phyloP scores from a whole-genome alignment of 2,888 invertebrate genomes.

The Tinea semifulvella region DNA sequence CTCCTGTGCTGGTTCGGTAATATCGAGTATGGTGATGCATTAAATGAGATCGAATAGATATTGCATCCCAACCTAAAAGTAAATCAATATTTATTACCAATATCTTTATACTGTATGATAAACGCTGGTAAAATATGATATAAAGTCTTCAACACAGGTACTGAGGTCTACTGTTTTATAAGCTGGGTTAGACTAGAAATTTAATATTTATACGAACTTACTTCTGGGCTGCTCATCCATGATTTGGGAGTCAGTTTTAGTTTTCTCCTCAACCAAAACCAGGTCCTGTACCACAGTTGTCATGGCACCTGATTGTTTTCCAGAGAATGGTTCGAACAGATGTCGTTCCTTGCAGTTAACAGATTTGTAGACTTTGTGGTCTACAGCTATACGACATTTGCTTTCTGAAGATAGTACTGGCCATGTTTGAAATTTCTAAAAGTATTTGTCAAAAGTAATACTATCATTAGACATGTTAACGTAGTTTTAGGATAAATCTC shows the following conservation, averaged over 20 bases:
- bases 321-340: slow-evolving; percentile 79
- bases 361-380: slow-evolving; percentile 77
- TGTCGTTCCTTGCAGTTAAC: slow-evolving; percentile 79
- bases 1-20: slow-evolving; percentile 73
- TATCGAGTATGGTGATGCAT: slow-evolving; percentile 77
- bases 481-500: no score
- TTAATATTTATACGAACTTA: slow-evolving; percentile 21
- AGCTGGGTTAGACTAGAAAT: neutral
- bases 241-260: slow-evolving; percentile 44
- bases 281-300: slow-evolving; percentile 71
- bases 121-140: no score
- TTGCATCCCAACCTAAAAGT: slow-evolving; percentile 54
- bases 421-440: slow-evolving; percentile 74
- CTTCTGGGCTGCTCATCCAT: slow-evolving; percentile 54
- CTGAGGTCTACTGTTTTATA: neutral
- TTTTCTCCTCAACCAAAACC: slow-evolving; percentile 61
- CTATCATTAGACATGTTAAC: no score
- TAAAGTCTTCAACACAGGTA: neutral
- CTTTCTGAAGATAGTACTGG: slow-evolving; percentile 78
- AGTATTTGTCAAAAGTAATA: no score
- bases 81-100: no score
- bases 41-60: slow-evolving; percentile 69
- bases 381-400: slow-evolving; percentile 76
- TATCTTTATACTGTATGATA: no score
- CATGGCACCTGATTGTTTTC: slow-evolving; percentile 75